Percentiles rank a stretch among this genome's conserved stretches.
Evolutionary conservation across 2,113 vertebrate species (phyloP).

Genomic region (Odontesthes bonariensis): DNA sequence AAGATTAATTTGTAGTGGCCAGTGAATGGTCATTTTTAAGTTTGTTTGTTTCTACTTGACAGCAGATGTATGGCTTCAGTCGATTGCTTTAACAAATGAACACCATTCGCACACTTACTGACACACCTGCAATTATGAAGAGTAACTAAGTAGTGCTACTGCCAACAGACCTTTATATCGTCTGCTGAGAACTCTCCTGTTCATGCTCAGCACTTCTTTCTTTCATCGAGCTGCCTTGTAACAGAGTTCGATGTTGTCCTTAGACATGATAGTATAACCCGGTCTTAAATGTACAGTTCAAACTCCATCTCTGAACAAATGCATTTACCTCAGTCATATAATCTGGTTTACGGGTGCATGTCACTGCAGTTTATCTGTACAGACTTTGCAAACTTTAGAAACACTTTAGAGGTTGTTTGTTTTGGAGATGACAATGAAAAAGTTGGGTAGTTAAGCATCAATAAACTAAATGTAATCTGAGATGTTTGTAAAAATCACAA

Average conservation of each 20-base stretch:
- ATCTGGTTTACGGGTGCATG: too few relatives aligned
- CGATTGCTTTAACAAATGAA: neutral
- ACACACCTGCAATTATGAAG: neutral
- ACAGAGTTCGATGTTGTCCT: neutral
- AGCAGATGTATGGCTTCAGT: neutral
- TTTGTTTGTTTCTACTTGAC: neutral
- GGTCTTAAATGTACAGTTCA: constrained; percentile 18
- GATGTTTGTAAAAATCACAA: too few relatives aligned
- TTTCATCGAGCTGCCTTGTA: neutral
- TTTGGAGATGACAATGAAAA: too few relatives aligned
- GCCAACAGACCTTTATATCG: neutral
- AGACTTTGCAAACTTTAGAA: too few relatives aligned
- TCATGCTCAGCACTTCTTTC: neutral
- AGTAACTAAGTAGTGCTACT: neutral
- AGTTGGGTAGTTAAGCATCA: too few relatives aligned
- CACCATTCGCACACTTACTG: neutral
- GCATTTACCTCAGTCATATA: too few relatives aligned
- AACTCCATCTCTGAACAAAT: constrained; percentile 36
- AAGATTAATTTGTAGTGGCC: constrained; percentile 7
- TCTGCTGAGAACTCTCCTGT: neutral
- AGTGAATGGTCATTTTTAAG: neutral
- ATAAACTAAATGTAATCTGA: too few relatives aligned
- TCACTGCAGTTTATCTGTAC: too few relatives aligned
- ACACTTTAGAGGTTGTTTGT: too few relatives aligned
- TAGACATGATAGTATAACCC: neutral